Evolutionary conservation across 2,888 invertebrate species (phyloP).

Genomic region (Drosophila suboccidentalis): DNA sequence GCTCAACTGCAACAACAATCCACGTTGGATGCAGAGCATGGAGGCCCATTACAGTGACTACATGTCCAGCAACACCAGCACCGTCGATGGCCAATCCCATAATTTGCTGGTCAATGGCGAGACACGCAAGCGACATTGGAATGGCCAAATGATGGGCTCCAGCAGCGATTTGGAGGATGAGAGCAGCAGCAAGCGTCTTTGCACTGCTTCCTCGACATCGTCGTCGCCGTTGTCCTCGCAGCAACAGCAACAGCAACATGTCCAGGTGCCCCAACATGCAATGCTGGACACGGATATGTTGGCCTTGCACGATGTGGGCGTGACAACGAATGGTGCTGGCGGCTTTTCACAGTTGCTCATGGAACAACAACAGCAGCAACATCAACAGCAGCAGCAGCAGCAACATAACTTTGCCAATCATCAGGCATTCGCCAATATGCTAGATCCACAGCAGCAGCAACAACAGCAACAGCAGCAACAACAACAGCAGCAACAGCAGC

Average conservation of each 20-base stretch:
- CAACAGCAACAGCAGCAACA: conserved; percentile 65
- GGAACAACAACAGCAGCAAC: conserved; percentile 78
- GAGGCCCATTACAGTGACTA: conserved; percentile 84
- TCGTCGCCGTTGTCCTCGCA: conserved; percentile 79
- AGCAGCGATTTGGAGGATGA: conserved; percentile 79
- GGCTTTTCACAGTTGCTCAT: conserved; percentile 77
- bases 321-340: conserved; percentile 61
- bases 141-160: conserved; percentile 74
- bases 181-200: conserved; percentile 80
- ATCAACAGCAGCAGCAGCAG: conserved; percentile 69
- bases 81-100: conserved; percentile 59
- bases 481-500: conserved; percentile 68
- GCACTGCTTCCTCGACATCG: conserved; percentile 76
- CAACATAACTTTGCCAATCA: conserved; percentile 74
- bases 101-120: conserved; percentile 65
- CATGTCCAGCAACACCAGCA: conserved; percentile 67
- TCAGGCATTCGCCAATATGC: conserved; percentile 62
- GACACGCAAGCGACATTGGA: conserved; percentile 83
- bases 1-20: conserved; percentile 81
- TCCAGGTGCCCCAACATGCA: conserved; percentile 63
- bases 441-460: conserved; percentile 65
- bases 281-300: conserved; percentile 80
- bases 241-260: conserved; percentile 48
- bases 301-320: conserved; percentile 76
- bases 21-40: conserved; percentile 85